Conservation (phyloP, 2,797 vertebrate genomes). For the Pipistrellus pygmaeus region DNA sequence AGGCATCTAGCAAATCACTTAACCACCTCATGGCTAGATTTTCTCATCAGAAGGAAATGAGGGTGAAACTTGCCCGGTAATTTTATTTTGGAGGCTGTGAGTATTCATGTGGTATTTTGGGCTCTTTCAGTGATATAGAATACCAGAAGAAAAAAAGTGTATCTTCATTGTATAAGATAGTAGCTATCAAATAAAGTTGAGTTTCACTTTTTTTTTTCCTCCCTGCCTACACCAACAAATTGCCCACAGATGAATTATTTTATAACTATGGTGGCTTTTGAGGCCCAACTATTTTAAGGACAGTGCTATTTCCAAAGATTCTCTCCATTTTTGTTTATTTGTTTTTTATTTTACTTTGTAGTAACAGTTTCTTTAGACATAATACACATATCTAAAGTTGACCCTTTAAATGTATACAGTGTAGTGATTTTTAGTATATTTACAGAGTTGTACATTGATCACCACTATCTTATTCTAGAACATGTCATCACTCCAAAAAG, state of each 20-base stretch:
- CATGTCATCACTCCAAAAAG: background rate
- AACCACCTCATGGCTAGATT: background rate
- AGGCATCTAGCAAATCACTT: background rate
- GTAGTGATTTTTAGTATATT: background rate
- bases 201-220: background rate
- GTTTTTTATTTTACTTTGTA: background rate
- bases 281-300: background rate
- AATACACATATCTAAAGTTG: background rate
- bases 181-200: background rate
- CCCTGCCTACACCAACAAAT: no score
- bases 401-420: background rate
- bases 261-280: background rate
- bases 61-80: background rate
- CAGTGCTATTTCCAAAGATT: background rate
- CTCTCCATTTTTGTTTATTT: background rate
- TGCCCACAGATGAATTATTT: background rate
- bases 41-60: background rate
- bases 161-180: background rate
- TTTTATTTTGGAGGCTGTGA: background rate
- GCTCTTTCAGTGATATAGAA: background rate
- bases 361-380: background rate
- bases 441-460: background rate
- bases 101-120: background rate
- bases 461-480: background rate
- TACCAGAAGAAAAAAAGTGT: background rate